Base-by-base conservation (phyloP, 2,113 vertebrate species). In the Cairina moschata region DNA sequence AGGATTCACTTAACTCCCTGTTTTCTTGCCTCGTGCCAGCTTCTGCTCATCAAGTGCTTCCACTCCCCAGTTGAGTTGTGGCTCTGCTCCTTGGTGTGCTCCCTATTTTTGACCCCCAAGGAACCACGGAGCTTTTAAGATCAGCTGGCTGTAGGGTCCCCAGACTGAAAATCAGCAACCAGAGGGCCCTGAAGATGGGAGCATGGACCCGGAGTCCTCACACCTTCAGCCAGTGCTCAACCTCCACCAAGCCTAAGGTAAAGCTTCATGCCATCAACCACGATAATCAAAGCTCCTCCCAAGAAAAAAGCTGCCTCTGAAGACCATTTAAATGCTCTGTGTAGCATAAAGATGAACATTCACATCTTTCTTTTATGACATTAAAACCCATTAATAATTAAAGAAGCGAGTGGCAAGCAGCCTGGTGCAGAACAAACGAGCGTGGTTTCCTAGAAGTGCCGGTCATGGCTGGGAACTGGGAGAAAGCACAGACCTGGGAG, bases 401-500 rank as follows among this genome's bases (percentile, higher is more conserved):
- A 31, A 63, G 36, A 34, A 65, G 26, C 60, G 32, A 81, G 38
- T 2, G 1, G 56, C 59, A 71, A 78, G 36, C n/a, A 87, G 56
- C 20, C 67, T 1, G 0, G 20, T 0, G 2, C 13, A 58, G 54
- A 76, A 40, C 26, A 72, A 62, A 89, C 3, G 44, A 56, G 7
- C 7, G 6, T 5, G 11, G 44, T 48, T 62, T 76, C 77, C 77
- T 18, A 17, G 22, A 83, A 32, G 8, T 8, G 15, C 2, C 0
- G 21, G 13, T 25, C 3, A 0, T 44, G 36, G 52, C 48, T 7
- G 4, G 32, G 29, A 91, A 18, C 18, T 5, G 23, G 48, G 25
- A 28, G 46, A 50, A 69, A 50, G 13, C 32, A 26, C 32, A 17
- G 32, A 2, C 29, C 21, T 80, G 22, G 0, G 0, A 77, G 34